A percentile compares a stretch with the other conserved stretches of the same genome.
phyloP scores from a whole-genome alignment of 1,140 invertebrate species.

The Maconellicoccus hirsutus region DNA sequence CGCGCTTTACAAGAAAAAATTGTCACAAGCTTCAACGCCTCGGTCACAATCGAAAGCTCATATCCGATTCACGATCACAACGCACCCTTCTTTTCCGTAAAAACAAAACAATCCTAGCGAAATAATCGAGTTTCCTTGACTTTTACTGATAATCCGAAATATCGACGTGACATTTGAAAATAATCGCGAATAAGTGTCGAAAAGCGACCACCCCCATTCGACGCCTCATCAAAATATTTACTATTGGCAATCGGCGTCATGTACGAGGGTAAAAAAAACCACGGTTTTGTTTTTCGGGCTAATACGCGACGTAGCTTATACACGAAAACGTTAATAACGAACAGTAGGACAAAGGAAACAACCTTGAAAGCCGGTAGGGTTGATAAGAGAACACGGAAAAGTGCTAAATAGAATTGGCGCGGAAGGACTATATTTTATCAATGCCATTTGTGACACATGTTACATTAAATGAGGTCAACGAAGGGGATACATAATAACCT shows the following conservation, averaged over 20 bases:
- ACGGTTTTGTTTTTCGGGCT: not conserved
- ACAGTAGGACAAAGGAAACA: constrained; percentile 3
- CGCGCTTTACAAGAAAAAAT: too few relatives aligned
- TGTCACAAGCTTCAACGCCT: too few relatives aligned
- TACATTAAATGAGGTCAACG: constrained; percentile 4
- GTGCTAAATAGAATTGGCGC: constrained; percentile 1
- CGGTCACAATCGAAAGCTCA: too few relatives aligned
- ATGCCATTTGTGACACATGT: constrained; percentile 3
- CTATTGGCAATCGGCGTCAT: too few relatives aligned
- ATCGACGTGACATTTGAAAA: constrained; percentile 3
- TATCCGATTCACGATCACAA: too few relatives aligned
- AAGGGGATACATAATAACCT: constrained; percentile 4
- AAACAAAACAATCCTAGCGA: too few relatives aligned
- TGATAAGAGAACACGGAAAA: constrained; percentile 8
- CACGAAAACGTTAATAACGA: not conserved
- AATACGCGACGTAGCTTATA: not conserved
- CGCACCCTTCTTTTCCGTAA: too few relatives aligned
- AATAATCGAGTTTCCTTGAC: not conserved
- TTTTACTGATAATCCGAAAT: not conserved
- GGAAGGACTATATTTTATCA: not conserved
- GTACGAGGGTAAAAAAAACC: too few relatives aligned
- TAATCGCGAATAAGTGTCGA: not conserved
- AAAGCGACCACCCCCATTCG: too few relatives aligned
- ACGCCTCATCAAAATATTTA: too few relatives aligned
- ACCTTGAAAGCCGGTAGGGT: not conserved